phyloP scores from a whole-genome alignment of 1,140 invertebrate genomes.

The Fopius arisanus region DNA sequence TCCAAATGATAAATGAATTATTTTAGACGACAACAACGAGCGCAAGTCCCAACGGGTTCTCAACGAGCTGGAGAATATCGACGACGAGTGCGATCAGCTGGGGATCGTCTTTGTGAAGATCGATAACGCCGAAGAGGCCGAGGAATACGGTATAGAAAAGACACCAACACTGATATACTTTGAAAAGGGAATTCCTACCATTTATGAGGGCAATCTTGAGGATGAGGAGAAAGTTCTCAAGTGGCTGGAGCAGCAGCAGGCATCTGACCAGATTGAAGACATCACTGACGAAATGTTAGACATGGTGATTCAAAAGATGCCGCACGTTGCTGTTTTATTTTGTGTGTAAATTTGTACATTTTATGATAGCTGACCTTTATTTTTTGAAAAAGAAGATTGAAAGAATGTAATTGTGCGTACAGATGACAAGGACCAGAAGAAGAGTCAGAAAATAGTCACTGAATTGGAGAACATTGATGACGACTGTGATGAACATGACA shows the following conservation, averaged over 20 bases:
- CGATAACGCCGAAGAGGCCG: slow-evolving; percentile 87
- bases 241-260: slow-evolving; percentile 86
- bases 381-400: too few relatives aligned
- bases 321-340: slow-evolving; percentile 86
- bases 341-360: too few relatives aligned
- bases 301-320: slow-evolving; percentile 88
- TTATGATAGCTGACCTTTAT: too few relatives aligned
- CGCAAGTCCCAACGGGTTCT: slow-evolving; percentile 86
- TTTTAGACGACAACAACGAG: slow-evolving; percentile 90
- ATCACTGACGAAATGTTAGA: slow-evolving; percentile 95
- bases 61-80: slow-evolving; percentile 92
- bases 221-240: slow-evolving; percentile 89
- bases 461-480: slow-evolving; percentile 95
- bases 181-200: slow-evolving; percentile 87
- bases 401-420: too few relatives aligned
- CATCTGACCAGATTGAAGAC: slow-evolving; percentile 92
- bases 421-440: slow-evolving; percentile 93
- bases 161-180: slow-evolving; percentile 88
- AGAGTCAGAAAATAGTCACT: slow-evolving; percentile 84
- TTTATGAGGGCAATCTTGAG: slow-evolving; percentile 90
- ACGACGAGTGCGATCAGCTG: slow-evolving; percentile 90
- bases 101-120: slow-evolving; percentile 93
- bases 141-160: slow-evolving; percentile 90
- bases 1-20: slow-evolving; percentile 12
- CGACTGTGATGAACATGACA: slow-evolving; percentile 90